Evolutionary conservation across 2,113 vertebrate species (phyloP), one percentile per base, ranked within the genome.

Genomic region (Procapra przewalskii): DNA sequence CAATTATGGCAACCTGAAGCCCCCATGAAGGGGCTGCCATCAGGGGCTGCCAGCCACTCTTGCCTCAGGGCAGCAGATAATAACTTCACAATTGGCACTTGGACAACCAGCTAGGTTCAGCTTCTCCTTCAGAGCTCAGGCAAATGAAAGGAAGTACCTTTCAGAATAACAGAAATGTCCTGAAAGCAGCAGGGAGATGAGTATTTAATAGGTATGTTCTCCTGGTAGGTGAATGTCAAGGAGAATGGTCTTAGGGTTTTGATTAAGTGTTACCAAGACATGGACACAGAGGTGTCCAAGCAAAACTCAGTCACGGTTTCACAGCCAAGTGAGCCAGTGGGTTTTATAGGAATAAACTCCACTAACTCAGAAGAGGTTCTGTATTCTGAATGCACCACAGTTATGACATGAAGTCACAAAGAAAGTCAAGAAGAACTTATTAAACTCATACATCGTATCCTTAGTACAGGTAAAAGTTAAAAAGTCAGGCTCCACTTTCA

Each of bases 21-120:
- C 60, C 83, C 75, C 16, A 14, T 31, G 19, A 40, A 54, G 54
- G 48, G n/a, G 43, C 90, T 93, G 57, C 33, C 19, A 36, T 64
- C 60, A 31, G 29, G 19, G 82, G 16, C 95, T 97, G 77, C 48
- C 71, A 88, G 64, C n/a, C 83, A 55, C 45, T 92, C 33, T 88
- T 97, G 83, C 96, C 96, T 97, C 79, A 8, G 95, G 96, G 88
- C 31, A 96, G 77, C 52, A 97, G 88, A 91, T 96, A 96, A 97
- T 95, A 94, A 97, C 88, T 94, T 87, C 15, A 15, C 59, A 90
- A 88, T 75, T 8, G 54, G 80, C 45, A 50, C 27, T 54, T 48
- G 55, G 92, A 88, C 16, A 29, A 71, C 21, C 89, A 95, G n/a
- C 40, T 40, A 52, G 54, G 43, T 75, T 97, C 54, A 55, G 88